Base-by-base conservation (phyloP, 1,140 invertebrate genomes). In the Drosophila sproati region DNA sequence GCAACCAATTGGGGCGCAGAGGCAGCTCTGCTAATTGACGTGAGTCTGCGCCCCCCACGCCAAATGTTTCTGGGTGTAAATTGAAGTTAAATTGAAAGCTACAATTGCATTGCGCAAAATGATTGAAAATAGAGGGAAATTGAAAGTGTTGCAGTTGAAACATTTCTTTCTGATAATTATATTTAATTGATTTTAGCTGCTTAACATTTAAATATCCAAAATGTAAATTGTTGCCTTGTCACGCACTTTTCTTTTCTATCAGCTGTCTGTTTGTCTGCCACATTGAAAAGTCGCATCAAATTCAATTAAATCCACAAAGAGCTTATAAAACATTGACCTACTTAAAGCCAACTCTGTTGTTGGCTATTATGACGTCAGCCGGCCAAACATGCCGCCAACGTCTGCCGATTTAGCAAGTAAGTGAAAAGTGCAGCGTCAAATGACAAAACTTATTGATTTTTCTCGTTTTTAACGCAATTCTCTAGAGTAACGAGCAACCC, bases 51-150 rank as follows among this genome's bases (percentile, higher is more conserved):
- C 39, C 41, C 28, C 20, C 35, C 32, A 34, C 54, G 56, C 57
- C 66, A 56, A 62, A 57, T 48, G 59, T 29, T 45, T 50, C 72
- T 39, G 47, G 57, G 55, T 77, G 82, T 86, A 77, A 87, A 87
- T 88, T 87, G 80, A 87, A 87, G 80, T 83, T 88, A 82, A 87
- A 83, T 88, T 73, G 62, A 74, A 80, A 73, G 73, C 68, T 77
- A 68, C 66, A 83, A 83, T 79, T 82, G 79, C 59, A 77, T 80
- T 85, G 82, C 77, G 73, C 70, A 82, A 76, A 78, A 70, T 34
- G 35, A 6, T 20, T 32, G 41, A 57, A 35, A 45, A 35, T 7
- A 20, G 37, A 29, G 7, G 28, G 43, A 73, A 80, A 73, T 41
- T 60, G 66, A 73, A 77, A 88, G 76, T 66, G 63, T 73, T 82